A percentile compares a stretch with the other conserved stretches of the same genome.
These are phyloP conservation scores for Drosophila limbata DNA, from an alignment of 2,888 invertebrate genomes.

Conservation along the genomic window DNA sequence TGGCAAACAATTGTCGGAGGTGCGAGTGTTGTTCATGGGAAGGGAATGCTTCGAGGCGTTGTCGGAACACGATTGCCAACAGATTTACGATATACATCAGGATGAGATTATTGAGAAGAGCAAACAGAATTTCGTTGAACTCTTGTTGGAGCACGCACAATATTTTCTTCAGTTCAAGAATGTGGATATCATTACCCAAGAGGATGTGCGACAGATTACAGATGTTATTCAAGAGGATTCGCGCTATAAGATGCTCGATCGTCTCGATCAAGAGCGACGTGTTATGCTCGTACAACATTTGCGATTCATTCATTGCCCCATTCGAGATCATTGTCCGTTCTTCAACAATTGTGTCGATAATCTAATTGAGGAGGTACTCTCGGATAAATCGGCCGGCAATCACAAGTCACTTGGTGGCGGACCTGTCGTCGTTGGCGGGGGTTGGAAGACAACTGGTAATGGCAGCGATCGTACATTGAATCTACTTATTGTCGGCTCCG, in stretches of 20 bases:
- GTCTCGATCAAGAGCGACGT: constrained; percentile 97
- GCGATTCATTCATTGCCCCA: constrained; percentile 97
- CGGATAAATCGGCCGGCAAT: constrained; percentile 86
- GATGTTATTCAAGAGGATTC: constrained; percentile 96
- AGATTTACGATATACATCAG: constrained; percentile 97
- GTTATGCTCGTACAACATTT: constrained; percentile 97
- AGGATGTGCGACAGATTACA: constrained; percentile 96
- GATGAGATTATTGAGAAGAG: constrained; percentile 94
- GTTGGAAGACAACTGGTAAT: constrained; percentile 69
- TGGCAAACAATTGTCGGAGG: constrained; percentile 96
- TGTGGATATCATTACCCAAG: constrained; percentile 96
- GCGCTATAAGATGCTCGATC: constrained; percentile 97
- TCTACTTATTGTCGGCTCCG: constrained; percentile 94
- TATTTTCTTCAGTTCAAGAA: constrained; percentile 97
- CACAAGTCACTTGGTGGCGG: constrained; percentile 86
- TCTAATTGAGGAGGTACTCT: constrained; percentile 88
- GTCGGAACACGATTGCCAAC: constrained; percentile 94
- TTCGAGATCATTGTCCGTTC: constrained; percentile 97
- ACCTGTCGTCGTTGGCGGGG: constrained; percentile 32
- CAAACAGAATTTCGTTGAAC: constrained; percentile 96
- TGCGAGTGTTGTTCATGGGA: constrained; percentile 96
- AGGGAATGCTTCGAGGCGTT: constrained; percentile 97
- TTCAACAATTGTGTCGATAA: constrained; percentile 93
- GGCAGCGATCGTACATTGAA: constrained; percentile 87
- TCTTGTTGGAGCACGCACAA: constrained; percentile 96